Conservation (phyloP, 2,797 vertebrate species). For the Gambelia wislizenii region DNA sequence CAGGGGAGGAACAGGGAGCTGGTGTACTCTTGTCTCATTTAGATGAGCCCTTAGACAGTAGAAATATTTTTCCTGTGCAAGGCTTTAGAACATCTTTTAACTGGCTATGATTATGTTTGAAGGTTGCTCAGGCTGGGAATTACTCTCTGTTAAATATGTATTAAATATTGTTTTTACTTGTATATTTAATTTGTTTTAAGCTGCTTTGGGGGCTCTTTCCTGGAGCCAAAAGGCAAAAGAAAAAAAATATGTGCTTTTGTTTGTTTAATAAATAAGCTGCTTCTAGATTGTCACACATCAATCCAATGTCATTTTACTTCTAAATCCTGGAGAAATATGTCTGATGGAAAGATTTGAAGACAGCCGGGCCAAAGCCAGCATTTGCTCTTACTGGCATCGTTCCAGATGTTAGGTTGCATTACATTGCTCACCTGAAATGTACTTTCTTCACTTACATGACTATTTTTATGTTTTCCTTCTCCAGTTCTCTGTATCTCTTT, state of each 20-base stretch:
- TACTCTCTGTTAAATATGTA: background rate
- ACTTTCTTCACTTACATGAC: background rate
- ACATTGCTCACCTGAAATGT: slow-evolving; percentile 8
- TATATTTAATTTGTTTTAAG: background rate
- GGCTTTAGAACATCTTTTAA: background rate
- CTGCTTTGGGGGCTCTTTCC: background rate
- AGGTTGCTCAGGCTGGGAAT: background rate
- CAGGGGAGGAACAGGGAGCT: too few species aligned
- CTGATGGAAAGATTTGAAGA: accelerated
- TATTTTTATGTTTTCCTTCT: background rate
- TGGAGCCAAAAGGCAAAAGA: background rate
- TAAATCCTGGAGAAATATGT: background rate
- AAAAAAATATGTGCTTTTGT: too few species aligned
- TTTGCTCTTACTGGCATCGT: background rate
- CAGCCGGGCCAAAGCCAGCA: accelerated
- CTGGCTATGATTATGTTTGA: background rate
- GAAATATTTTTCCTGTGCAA: too few species aligned
- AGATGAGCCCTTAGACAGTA: too few species aligned
- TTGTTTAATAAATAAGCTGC: background rate
- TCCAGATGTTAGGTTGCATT: background rate
- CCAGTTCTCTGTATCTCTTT: background rate
- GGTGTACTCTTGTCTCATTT: too few species aligned
- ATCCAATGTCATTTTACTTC: slow-evolving; percentile 12
- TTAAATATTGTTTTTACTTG: background rate
- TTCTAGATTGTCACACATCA: slow-evolving; percentile 17